Base-by-base conservation (phyloP, 2,888 invertebrate genomes). In the Ochlodes sylvanus region DNA sequence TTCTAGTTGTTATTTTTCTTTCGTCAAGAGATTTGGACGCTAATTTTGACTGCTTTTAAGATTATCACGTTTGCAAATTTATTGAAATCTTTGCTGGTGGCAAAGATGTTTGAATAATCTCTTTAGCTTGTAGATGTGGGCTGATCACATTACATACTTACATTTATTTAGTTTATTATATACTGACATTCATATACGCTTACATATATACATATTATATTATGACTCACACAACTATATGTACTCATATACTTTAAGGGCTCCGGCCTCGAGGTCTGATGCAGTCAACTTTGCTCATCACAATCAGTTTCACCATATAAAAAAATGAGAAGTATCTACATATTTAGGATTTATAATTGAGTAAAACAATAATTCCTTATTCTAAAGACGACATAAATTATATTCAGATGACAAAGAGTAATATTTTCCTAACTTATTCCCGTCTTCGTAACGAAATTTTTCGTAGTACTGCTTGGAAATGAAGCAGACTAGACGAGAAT, bases 371-470 rank as follows among this genome's bases (percentile, higher is more conserved):
- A 47, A 4, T 47, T 17, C 7, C 4, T 12, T 47, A 12, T 12
- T 15, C 17, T 17, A 15, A n/a, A 17, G 9, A 17, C 17, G 15
- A 17, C 17, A 17, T 47, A 47, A 7, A 56, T n/a, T 56, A 17
- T 19, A 27, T 50, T 21, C 34, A 62, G 58, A 47, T 7, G 34
- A 64, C 34, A 67, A 44, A 34, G 55, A 58, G 64, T 60, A 68
- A 81, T 83, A 85, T 85, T 85, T 83, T 78, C 77, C 68, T 77
- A 89, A 89, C 79, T 87, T 88, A 88, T 86, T 80, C 83, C 75
- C 77, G 86, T 87, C 84, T 87, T 81, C 73, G 75, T 57, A n/a
- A 44, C 32, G 55, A 12, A 63, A 42, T 63, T 63, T 63, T 63
- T 42, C 71, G 79, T 70, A 60, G 61, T 69, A 56, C 34, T 15